phyloP scores from a whole-genome alignment of 2,888 invertebrate species.

The Cephus rjabovi region DNA sequence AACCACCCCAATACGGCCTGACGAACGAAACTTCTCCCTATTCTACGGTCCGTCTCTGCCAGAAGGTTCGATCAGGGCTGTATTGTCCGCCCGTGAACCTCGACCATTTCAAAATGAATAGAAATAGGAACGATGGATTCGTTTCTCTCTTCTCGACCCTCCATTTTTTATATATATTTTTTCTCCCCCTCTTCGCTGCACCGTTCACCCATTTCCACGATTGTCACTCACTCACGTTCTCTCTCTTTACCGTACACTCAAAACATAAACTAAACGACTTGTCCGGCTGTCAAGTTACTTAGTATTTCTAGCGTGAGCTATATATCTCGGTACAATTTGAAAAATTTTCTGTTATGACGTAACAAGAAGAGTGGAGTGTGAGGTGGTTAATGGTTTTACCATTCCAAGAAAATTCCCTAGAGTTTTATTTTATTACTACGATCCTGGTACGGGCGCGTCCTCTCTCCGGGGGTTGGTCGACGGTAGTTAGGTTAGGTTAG shows the following conservation, averaged over 20 bases:
- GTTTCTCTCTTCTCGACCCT: slow-evolving; percentile 4
- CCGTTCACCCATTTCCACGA: slow-evolving; percentile 10
- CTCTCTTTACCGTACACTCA: neutral
- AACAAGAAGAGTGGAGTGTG: neutral
- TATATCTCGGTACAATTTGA: neutral
- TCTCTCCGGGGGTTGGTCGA: slow-evolving; percentile 12
- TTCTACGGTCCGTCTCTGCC: neutral
- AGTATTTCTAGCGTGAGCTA: neutral
- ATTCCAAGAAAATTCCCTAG: neutral
- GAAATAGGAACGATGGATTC: neutral
- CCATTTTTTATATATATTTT: neutral
- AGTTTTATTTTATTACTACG: neutral
- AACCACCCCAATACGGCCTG: slow-evolving; percentile 40
- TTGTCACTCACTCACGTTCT: neutral
- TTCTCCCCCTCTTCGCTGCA: neutral
- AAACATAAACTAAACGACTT: neutral
- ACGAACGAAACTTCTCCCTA: slow-evolving; percentile 36
- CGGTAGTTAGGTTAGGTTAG: slow-evolving; percentile 20
- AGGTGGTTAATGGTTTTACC: neutral
- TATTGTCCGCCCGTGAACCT: slow-evolving; percentile 13
- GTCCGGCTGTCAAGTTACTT: neutral
- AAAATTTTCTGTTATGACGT: neutral
- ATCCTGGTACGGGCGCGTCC: neutral
- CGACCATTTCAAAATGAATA: slow-evolving; percentile 11
- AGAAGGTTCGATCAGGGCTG: slow-evolving; percentile 11